These are phyloP conservation scores for Cryptocephalus primarius DNA, from an alignment of 2,888 invertebrate species.

Conservation along the genomic window DNA sequence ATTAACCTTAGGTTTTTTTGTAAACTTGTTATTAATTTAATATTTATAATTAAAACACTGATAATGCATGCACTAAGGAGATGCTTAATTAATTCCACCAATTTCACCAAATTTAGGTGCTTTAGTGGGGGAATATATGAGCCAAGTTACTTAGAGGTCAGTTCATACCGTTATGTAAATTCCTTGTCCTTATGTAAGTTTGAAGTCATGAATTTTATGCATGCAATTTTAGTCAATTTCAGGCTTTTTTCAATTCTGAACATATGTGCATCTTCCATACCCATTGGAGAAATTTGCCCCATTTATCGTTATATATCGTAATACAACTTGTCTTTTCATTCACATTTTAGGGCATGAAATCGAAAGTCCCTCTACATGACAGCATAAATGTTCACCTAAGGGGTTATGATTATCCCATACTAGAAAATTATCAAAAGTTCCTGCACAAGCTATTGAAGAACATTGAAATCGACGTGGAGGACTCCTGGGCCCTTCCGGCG, in stretches of 20 bases:
- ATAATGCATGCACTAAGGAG: too few species aligned
- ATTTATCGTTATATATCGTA: too few species aligned
- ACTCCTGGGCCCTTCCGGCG: conserved; percentile 72
- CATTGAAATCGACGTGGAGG: conserved; percentile 66
- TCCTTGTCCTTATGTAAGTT: too few species aligned
- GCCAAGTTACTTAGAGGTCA: conserved; percentile 64
- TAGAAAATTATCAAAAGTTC: conserved; percentile 73
- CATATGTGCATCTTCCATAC: conserved; percentile 1
- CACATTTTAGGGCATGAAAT: conserved; percentile 50
- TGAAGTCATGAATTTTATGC: too few species aligned
- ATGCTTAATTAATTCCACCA: too few species aligned
- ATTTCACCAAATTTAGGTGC: neutral
- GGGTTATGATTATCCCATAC: conserved; percentile 69
- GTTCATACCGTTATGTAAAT: too few species aligned
- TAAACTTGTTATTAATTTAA: too few species aligned
- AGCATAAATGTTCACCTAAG: conserved; percentile 67
- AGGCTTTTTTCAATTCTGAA: neutral
- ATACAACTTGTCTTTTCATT: neutral
- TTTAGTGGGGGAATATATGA: conserved; percentile 39
- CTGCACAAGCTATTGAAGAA: conserved; percentile 60
- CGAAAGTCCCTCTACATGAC: conserved; percentile 63
- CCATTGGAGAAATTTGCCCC: too few species aligned
- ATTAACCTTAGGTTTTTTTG: too few species aligned
- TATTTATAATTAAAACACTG: too few species aligned
- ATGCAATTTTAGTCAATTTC: neutral